Evolutionary conservation across 2,888 invertebrate genomes (phyloP).

Genomic region (Dryocosmus kuriphilus): DNA sequence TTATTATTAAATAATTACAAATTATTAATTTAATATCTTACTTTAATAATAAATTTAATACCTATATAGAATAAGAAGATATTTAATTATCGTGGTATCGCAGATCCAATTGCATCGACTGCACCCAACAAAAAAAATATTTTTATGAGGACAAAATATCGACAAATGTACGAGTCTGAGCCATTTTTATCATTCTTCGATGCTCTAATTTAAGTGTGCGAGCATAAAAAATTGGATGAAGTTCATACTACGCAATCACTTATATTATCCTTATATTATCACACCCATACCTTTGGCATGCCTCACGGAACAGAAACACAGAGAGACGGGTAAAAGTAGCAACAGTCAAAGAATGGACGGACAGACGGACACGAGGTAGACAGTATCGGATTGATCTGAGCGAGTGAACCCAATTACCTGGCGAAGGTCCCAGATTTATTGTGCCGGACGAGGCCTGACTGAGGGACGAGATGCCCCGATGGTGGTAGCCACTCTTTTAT

Average conservation of each 20-base stretch:
- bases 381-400: constrained; percentile 77
- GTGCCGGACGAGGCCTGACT: constrained; percentile 70
- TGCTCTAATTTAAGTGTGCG: too few relatives aligned
- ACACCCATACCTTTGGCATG: not conserved
- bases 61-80: not conserved
- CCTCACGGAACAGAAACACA: constrained; percentile 27
- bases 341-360: constrained; percentile 61
- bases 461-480: constrained; percentile 70
- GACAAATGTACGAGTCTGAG: too few relatives aligned
- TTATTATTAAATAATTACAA: too few relatives aligned
- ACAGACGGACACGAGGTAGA: constrained; percentile 75
- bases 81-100: not conserved
- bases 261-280: too few relatives aligned
- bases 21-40: too few relatives aligned
- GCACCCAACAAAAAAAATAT: too few relatives aligned
- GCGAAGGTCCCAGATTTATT: constrained; percentile 76
- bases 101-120: not conserved
- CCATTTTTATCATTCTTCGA: too few relatives aligned
- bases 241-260: too few relatives aligned
- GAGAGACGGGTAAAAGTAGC: constrained; percentile 46
- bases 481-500: constrained; percentile 72
- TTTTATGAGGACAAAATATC: too few relatives aligned
- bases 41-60: too few relatives aligned
- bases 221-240: too few relatives aligned
- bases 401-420: constrained; percentile 78